These are phyloP conservation scores for Volucella zonaria DNA, from an alignment of 2,888 invertebrate species.

Conservation along the genomic window DNA sequence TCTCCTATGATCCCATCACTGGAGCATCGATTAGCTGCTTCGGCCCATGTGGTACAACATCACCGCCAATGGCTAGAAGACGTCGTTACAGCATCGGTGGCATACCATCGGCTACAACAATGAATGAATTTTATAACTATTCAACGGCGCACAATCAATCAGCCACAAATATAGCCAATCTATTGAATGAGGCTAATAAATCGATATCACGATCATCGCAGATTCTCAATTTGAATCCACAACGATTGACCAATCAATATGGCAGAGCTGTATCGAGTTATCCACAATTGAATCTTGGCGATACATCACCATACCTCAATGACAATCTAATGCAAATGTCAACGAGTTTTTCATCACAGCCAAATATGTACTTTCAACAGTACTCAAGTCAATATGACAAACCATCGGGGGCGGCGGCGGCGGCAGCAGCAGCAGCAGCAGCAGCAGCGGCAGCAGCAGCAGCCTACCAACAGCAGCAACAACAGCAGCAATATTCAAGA, in stretches of 20 bases:
- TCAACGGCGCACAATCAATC: conserved; percentile 79
- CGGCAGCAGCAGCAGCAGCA: conserved; percentile 74
- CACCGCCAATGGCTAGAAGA: conserved; percentile 79
- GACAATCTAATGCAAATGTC: conserved; percentile 83
- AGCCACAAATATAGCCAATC: conserved; percentile 81
- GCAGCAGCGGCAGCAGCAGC: conserved; percentile 64
- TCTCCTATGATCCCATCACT: conserved; percentile 77
- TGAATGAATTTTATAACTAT: conserved; percentile 81
- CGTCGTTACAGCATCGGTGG: conserved; percentile 83
- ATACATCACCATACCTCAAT: conserved; percentile 81
- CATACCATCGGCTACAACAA: conserved; percentile 82
- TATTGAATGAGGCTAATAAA: conserved; percentile 82
- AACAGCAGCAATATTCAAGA: conserved; percentile 75
- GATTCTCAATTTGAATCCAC: conserved; percentile 81
- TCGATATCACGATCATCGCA: conserved; percentile 83
- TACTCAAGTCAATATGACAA: conserved; percentile 76
- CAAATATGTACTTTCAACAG: conserved; percentile 82
- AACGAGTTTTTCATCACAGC: conserved; percentile 82
- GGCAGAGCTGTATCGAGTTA: conserved; percentile 81
- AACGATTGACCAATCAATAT: conserved; percentile 79
- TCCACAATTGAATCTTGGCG: conserved; percentile 81
- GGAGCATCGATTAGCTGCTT: conserved; percentile 71
- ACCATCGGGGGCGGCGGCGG: conserved; percentile 70
- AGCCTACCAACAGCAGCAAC: conserved; percentile 70
- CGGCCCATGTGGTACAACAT: conserved; percentile 75